Conservation (phyloP, 2,797 vertebrate genomes). For the Cygnus olor region DNA sequence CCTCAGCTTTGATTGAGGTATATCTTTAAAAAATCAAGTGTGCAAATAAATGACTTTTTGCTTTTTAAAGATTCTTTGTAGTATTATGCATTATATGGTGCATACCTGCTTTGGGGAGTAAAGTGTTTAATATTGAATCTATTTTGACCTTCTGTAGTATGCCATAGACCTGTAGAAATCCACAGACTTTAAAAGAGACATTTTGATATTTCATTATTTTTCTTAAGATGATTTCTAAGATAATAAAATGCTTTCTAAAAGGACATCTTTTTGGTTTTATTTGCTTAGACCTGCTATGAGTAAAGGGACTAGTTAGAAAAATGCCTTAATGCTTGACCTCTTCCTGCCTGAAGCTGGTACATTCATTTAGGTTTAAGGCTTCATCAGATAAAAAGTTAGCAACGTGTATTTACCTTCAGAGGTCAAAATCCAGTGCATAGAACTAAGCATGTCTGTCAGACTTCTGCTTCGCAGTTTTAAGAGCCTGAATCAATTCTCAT, state of each 20-base stretch:
- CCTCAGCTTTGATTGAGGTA: background rate
- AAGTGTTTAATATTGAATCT: background rate
- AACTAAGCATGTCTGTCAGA: fast-evolving
- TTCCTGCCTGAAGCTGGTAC: background rate
- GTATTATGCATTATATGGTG: background rate
- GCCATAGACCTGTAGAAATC: background rate
- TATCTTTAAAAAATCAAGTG: background rate
- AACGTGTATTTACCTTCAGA: background rate
- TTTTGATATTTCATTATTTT: background rate
- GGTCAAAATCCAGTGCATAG: background rate
- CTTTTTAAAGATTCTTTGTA: background rate
- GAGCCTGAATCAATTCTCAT: background rate
- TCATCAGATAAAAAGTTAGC: background rate
- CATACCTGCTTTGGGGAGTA: background rate
- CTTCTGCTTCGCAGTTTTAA: background rate
- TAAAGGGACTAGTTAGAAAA: background rate
- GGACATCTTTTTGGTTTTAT: background rate
- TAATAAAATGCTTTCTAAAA: constrained; percentile 7
- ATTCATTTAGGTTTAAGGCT: background rate
- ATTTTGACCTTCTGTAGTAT: background rate
- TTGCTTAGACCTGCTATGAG: background rate
- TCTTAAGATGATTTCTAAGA: background rate
- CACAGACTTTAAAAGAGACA: background rate
- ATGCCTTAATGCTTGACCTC: background rate
- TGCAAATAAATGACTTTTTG: background rate